Percentiles rank a stretch among this genome's conserved stretches.
phyloP scores from a whole-genome alignment of 2,888 invertebrate species.

The Macrophya annulata region DNA sequence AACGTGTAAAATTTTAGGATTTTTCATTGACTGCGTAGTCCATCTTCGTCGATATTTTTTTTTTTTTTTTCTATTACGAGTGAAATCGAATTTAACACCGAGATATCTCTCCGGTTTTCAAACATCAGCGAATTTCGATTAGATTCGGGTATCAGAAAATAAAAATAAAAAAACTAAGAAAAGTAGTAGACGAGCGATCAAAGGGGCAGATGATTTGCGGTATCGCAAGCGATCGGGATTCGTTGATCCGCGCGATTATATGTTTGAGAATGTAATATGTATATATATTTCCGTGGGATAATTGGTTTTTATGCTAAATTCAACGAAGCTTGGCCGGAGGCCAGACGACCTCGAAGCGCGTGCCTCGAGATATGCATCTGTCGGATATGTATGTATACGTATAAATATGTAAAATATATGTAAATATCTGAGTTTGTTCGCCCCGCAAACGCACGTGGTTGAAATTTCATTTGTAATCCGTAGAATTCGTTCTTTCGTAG shows the following conservation, averaged over 20 bases:
- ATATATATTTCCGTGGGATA: constrained; percentile 8
- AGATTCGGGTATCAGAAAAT: not conserved
- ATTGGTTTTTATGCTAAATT: constrained; percentile 55
- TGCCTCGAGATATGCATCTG: constrained; percentile 39
- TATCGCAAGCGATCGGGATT: not conserved
- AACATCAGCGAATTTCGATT: not conserved
- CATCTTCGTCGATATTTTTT: not conserved
- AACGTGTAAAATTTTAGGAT: not conserved
- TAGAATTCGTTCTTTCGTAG: not conserved
- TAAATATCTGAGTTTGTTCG: constrained; percentile 20
- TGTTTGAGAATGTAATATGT: not conserved
- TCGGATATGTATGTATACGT: not conserved
- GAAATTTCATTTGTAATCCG: not conserved
- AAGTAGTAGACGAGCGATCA: not conserved
- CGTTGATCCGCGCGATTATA: constrained; percentile 4
- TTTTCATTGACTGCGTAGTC: constrained; percentile 1
- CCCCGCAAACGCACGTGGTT: not conserved
- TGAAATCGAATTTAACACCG: not conserved
- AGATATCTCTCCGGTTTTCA: not conserved
- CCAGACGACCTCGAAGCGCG: not conserved
- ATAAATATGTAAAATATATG: constrained; percentile 12
- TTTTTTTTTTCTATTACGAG: not conserved
- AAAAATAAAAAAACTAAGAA: not conserved
- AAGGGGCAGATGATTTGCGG: constrained; percentile 23
- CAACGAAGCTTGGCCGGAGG: constrained; percentile 39